Evolutionary conservation across 1,140 invertebrate genomes (phyloP), one percentile per base, ranked within the genome.

Genomic region (Drosophila pectinifera): DNA sequence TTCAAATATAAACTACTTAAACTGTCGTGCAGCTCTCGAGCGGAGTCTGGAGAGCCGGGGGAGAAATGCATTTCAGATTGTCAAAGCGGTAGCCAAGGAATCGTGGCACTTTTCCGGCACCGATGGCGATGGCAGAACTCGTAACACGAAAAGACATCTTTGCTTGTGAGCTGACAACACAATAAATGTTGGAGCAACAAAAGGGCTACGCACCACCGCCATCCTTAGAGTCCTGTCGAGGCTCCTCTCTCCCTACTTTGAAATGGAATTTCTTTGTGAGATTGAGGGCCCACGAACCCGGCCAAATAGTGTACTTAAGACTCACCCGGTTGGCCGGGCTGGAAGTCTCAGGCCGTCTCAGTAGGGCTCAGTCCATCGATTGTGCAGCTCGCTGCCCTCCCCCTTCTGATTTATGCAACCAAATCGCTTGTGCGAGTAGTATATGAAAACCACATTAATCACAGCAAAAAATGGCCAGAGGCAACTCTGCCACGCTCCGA

Each of bases 1-100:
- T 89, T 78, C 26, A 72, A 74, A 72, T 78, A 80, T 78, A 78
- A 89, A 89, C 80, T 89, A 89, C 85, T 89, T 89, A 84, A 84
- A 89, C 76, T 89, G 84, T 89, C 80, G 85, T 82, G 68, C 43
- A 58, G 61, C 22, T 20, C 41, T 31, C 26, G 16, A 26, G 45
- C 5, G 14, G 36, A n/a, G 28, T n/a, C 6, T 3, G 46, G 5
- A 31, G 34, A 20, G 39, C n/a, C 10, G 5, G 24, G 16, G 24
- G 2, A 42, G 28, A 55, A 64, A 70, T 58, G 57, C 69, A 78
- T 78, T 86, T 78, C 73, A 62, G 49, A 55, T 76, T 54, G 62
- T 59, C 46, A 51, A 41, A 54, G 22, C 46, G 63, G 39, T 24
- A 42, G 49, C 48, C 46, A 64, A 48, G 64, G 43, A 49, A 24